Evolutionary conservation across 2,797 vertebrate species (phyloP).

Genomic region (Chaetodon trifasciatus): DNA sequence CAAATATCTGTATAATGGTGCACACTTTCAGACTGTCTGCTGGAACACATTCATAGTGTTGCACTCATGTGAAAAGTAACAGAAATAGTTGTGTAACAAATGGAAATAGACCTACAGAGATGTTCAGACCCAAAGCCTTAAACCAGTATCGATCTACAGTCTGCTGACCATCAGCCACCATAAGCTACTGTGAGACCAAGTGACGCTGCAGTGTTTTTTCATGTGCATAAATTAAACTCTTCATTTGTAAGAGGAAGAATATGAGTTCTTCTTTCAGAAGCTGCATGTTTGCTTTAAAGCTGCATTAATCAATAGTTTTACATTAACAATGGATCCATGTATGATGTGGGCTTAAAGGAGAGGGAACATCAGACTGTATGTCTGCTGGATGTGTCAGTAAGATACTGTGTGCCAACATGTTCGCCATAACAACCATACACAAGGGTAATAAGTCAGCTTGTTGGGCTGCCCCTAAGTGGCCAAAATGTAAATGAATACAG

Average conservation of each 20-base stretch:
- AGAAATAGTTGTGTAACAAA: too few species aligned
- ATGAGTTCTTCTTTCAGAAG: background rate
- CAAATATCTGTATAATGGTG: background rate
- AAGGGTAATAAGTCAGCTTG: background rate
- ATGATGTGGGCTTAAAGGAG: background rate
- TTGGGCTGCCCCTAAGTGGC: background rate
- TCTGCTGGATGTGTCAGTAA: too few species aligned
- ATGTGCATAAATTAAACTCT: background rate
- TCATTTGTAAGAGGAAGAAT: background rate
- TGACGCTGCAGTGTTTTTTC: too few species aligned
- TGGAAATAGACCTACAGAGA: too few species aligned
- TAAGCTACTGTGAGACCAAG: too few species aligned
- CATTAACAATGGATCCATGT: background rate
- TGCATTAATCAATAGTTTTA: background rate
- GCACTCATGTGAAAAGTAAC: too few species aligned
- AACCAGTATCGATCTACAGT: too few species aligned
- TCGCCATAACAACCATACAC: background rate
- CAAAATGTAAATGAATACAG: background rate
- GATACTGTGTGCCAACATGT: too few species aligned
- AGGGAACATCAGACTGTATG: too few species aligned
- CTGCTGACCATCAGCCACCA: too few species aligned
- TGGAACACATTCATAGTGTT: background rate
- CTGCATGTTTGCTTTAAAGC: background rate
- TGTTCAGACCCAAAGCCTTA: too few species aligned
- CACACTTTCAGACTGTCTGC: background rate